Evolutionary conservation across 1,140 invertebrate genomes (phyloP).

Genomic region (Temnothorax curvispinosus): DNA sequence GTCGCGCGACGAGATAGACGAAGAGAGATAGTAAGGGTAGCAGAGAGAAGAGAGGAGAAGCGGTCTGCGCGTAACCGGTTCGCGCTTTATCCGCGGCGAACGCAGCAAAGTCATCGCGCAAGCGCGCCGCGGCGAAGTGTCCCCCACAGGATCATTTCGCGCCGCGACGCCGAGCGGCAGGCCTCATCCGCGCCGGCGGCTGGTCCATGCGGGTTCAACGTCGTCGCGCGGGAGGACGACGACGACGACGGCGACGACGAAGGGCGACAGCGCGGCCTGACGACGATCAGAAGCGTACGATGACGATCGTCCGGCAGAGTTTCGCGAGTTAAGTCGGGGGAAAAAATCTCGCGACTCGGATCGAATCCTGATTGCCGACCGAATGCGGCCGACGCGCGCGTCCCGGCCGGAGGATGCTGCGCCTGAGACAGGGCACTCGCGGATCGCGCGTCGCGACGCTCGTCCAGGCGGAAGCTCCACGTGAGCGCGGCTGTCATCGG

Average conservation of each 20-base stretch:
- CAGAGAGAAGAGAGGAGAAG: constrained; percentile 19
- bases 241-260: constrained; percentile 23
- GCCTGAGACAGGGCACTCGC: constrained; percentile 13
- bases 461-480: constrained; percentile 45
- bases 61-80: constrained; percentile 65
- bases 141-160: constrained; percentile 71
- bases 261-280: background rate
- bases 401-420: constrained; percentile 49
- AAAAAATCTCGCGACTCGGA: no score
- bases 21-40: background rate
- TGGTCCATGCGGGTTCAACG: constrained; percentile 72
- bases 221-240: constrained; percentile 67
- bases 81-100: constrained; percentile 55
- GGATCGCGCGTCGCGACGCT: constrained; percentile 31
- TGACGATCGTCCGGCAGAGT: background rate
- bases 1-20: background rate
- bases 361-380: background rate
- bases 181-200: constrained; percentile 64
- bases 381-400: background rate
- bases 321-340: background rate
- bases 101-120: constrained; percentile 64
- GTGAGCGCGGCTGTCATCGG: constrained; percentile 56
- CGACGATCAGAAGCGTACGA: background rate
- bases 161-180: constrained; percentile 73
- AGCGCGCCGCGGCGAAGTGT: constrained; percentile 41